A percentile compares a stretch with the other conserved stretches of the same genome.
phyloP scores from a whole-genome alignment of 2,888 invertebrate species.

The Sphaerophoria rueppellii region DNA sequence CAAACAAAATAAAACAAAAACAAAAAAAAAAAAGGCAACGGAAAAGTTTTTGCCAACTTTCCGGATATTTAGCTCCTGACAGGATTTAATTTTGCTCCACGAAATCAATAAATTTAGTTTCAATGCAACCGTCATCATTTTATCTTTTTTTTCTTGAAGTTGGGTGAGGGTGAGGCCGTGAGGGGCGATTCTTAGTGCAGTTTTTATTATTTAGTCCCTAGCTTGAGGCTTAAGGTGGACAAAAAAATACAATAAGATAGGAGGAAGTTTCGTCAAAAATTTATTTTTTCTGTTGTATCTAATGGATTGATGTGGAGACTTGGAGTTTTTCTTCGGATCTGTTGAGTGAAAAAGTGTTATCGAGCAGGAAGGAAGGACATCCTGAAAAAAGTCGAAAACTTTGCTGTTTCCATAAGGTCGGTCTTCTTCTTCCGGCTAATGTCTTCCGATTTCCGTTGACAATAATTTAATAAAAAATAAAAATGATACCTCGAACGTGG shows the following conservation, averaged over 20 bases:
- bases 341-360: constrained; percentile 66
- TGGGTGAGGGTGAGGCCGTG: neutral
- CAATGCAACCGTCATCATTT: constrained; percentile 72
- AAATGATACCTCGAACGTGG: constrained; percentile 39
- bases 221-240: constrained; percentile 24
- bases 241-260: constrained; percentile 32
- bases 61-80: constrained; percentile 73
- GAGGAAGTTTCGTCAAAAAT: constrained; percentile 58
- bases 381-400: constrained; percentile 56
- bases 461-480: neutral
- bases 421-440: constrained; percentile 13
- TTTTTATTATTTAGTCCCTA: constrained; percentile 41
- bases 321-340: constrained; percentile 36
- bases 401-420: constrained; percentile 5
- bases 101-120: constrained; percentile 72
- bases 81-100: constrained; percentile 72
- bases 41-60: constrained; percentile 70
- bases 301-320: constrained; percentile 39
- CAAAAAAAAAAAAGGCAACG: constrained; percentile 36
- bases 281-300: constrained; percentile 35
- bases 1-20: neutral
- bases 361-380: constrained; percentile 70
- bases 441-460: constrained; percentile 31
- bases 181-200: constrained; percentile 12
- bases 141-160: constrained; percentile 40